phyloP scores from a whole-genome alignment of 2,888 invertebrate species.

The Syrphus vitripennis region DNA sequence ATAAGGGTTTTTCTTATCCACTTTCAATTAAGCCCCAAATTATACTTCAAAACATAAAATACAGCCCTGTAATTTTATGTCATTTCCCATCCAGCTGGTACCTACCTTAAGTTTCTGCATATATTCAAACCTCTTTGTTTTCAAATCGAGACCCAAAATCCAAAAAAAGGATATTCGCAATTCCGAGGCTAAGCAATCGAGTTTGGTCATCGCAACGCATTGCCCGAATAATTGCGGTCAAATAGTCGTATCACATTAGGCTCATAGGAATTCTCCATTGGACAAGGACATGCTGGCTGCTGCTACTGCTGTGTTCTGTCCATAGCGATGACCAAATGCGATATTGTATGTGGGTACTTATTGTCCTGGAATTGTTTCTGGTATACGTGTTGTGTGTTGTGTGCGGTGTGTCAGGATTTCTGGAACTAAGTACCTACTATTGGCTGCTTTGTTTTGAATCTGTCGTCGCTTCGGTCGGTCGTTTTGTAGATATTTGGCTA shows the following conservation, averaged over 20 bases:
- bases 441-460: constrained; percentile 10
- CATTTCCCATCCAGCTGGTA: neutral
- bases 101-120: neutral
- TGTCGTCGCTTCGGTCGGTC: neutral
- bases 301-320: neutral
- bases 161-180: constrained; percentile 57
- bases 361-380: constrained; percentile 16
- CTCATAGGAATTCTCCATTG: constrained; percentile 27
- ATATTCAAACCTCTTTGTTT: constrained; percentile 38
- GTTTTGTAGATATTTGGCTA: neutral
- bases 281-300: neutral
- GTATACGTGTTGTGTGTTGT: neutral
- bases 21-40: no score
- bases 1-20: no score
- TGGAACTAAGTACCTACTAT: constrained; percentile 35
- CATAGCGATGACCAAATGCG: neutral
- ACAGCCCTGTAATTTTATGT: neutral
- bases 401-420: constrained; percentile 28
- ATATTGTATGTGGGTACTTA: neutral
- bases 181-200: constrained; percentile 52
- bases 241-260: constrained; percentile 65
- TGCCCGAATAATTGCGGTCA: constrained; percentile 69
- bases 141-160: constrained; percentile 55
- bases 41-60: no score
- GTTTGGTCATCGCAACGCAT: constrained; percentile 59